phyloP scores from a whole-genome alignment of 2,888 invertebrate species.

The Steinernema carpocapsae region DNA sequence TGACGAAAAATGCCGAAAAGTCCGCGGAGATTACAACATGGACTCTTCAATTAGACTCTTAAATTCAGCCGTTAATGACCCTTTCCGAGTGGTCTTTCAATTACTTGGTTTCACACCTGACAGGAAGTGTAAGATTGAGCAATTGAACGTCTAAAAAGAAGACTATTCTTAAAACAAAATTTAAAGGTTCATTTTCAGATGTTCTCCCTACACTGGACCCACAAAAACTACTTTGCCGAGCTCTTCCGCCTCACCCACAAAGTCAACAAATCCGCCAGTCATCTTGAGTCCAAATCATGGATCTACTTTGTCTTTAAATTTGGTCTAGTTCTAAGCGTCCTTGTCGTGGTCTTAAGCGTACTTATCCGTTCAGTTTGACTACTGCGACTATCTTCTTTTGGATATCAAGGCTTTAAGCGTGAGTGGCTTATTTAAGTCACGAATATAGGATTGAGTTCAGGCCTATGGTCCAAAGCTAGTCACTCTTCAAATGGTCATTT shows the following conservation, averaged over 20 bases:
- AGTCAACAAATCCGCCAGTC: conserved; percentile 36
- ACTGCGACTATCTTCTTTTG: background rate
- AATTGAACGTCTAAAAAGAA: background rate
- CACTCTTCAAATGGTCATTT: background rate
- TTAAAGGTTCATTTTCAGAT: conserved; percentile 4
- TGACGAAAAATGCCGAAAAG: no score
- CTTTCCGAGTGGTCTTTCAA: no score
- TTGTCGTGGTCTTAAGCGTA: conserved; percentile 3
- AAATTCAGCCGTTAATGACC: no score
- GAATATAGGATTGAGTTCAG: background rate
- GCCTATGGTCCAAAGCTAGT: conserved; percentile 9
- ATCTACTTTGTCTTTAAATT: conserved; percentile 31
- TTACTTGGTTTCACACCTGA: no score
- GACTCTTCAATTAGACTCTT: no score
- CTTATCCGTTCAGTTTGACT: background rate
- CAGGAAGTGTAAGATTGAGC: no score
- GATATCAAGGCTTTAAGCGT: background rate
- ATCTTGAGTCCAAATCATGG: conserved; percentile 25
- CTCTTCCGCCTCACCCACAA: conserved; percentile 32
- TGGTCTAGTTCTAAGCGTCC: background rate
- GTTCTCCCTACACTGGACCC: conserved; percentile 41
- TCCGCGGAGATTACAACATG: no score
- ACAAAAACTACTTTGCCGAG: conserved; percentile 18
- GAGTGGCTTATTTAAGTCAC: background rate
- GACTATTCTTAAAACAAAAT: background rate